Evolutionary conservation across 2,888 invertebrate species (phyloP).

Genomic region (Torymus tubicola): DNA sequence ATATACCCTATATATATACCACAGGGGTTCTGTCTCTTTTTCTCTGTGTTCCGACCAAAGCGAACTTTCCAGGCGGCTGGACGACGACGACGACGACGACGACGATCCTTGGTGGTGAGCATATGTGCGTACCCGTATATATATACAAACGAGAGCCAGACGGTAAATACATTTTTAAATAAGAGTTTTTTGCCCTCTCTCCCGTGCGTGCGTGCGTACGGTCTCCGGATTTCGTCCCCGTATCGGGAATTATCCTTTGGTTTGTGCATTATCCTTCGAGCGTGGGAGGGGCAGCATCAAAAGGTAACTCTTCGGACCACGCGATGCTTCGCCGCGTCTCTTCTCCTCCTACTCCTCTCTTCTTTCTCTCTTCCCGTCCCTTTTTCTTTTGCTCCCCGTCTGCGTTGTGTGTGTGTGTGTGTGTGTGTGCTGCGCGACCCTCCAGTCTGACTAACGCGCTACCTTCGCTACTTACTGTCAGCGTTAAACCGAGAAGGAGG

Average conservation of each 20-base stretch:
- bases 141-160: conserved; percentile 28
- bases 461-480: conserved; percentile 70
- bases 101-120: conserved; percentile 17
- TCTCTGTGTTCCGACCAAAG: conserved; percentile 19
- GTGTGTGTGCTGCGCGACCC: conserved; percentile 46
- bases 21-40: conserved; percentile 5
- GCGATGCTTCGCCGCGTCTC: conserved; percentile 55
- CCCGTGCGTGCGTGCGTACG: conserved; percentile 17
- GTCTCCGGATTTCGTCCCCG: conserved; percentile 72
- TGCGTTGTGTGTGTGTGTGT: too few relatives aligned
- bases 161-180: conserved; percentile 76
- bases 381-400: conserved; percentile 51
- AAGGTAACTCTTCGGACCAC: conserved; percentile 64
- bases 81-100: conserved; percentile 24
- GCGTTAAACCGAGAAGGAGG: not conserved
- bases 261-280: conserved; percentile 73
- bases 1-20: not conserved
- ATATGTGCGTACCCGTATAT: not conserved
- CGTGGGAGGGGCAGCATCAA: conserved; percentile 69
- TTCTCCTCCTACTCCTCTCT: conserved; percentile 48
- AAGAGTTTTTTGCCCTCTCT: conserved; percentile 72
- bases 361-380: conserved; percentile 57
- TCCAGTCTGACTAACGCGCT: conserved; percentile 71
- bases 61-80: conserved; percentile 49
- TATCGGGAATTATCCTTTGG: conserved; percentile 76